A percentile compares a stretch with the other conserved stretches of the same genome.
phyloP scores from a whole-genome alignment of 2,888 invertebrate genomes.

The Drepana falcataria region DNA sequence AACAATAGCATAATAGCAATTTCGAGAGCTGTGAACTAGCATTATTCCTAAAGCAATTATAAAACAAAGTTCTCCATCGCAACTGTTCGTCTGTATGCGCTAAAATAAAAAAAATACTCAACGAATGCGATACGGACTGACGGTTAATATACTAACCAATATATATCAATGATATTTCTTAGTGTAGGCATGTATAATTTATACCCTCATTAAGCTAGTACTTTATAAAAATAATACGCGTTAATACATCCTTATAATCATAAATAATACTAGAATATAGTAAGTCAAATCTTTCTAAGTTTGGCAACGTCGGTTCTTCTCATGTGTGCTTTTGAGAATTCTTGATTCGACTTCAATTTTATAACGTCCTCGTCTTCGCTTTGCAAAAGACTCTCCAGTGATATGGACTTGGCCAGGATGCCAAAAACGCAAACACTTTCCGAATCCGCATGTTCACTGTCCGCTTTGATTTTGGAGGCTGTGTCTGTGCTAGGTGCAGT shows the following conservation, averaged over 20 bases:
- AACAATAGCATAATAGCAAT: not conserved
- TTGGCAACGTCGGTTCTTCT: not conserved
- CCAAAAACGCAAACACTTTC: slow-evolving; percentile 1
- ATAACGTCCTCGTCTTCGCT: not conserved
- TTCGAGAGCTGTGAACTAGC: not conserved
- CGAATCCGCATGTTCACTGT: not conserved
- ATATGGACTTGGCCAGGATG: not conserved
- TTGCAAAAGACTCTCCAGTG: not conserved
- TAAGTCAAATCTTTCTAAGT: not conserved
- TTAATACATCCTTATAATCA: too few species aligned
- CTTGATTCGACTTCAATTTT: not conserved
- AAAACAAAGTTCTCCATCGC: too few species aligned
- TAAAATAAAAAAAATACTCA: too few species aligned
- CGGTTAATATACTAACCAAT: too few species aligned
- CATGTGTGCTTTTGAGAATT: not conserved
- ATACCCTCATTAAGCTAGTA: too few species aligned
- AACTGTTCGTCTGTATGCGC: too few species aligned
- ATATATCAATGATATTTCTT: too few species aligned
- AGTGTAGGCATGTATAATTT: too few species aligned
- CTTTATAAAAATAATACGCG: too few species aligned
- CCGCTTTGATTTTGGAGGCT: not conserved
- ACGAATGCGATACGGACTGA: too few species aligned
- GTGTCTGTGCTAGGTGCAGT: not conserved
- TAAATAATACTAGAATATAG: too few species aligned
- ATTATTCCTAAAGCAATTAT: not conserved